Percentiles rank a stretch among this genome's conserved stretches.
These are phyloP conservation scores for Brachylomia viminalis DNA, from an alignment of 2,888 invertebrate genomes.

Conservation along the genomic window DNA sequence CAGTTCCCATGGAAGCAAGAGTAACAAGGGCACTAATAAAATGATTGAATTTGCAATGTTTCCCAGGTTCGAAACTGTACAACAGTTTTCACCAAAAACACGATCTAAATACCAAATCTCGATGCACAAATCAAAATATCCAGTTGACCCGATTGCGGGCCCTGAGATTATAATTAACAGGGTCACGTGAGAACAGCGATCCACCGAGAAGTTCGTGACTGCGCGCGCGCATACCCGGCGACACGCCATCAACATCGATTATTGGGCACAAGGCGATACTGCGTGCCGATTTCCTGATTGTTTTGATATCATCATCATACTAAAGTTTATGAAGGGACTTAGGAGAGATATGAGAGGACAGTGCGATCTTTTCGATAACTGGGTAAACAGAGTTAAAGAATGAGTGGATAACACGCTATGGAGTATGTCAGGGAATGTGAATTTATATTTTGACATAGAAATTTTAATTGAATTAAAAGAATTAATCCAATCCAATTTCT, in stretches of 20 bases:
- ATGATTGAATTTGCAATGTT: not conserved
- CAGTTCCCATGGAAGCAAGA: not conserved
- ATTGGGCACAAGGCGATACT: conserved; percentile 86
- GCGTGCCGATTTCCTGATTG: conserved; percentile 83
- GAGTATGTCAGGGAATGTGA: not conserved
- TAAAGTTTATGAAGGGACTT: conserved; percentile 36
- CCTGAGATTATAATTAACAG: conserved; percentile 83
- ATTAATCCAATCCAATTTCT: conserved; percentile 5
- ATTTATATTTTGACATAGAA: conserved; percentile 6
- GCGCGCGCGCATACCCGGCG: conserved; percentile 76
- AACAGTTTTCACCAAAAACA: not conserved
- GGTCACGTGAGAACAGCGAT: conserved; percentile 83
- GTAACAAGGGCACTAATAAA: not conserved
- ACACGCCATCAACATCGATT: conserved; percentile 84
- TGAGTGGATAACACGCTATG: conserved; percentile 1
- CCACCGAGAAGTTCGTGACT: conserved; percentile 83
- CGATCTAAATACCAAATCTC: not conserved
- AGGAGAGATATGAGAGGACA: conserved; percentile 20
- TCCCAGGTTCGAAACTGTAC: not conserved
- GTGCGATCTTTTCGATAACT: conserved; percentile 21
- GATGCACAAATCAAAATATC: conserved; percentile 42
- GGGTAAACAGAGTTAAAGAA: conserved; percentile 23
- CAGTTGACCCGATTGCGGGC: conserved; percentile 71
- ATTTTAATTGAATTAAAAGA: conserved; percentile 5
- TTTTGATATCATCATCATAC: conserved; percentile 52